These are phyloP conservation scores for Lottia gigantea DNA, from an alignment of 2,888 invertebrate species.

Conservation along the genomic window DNA sequence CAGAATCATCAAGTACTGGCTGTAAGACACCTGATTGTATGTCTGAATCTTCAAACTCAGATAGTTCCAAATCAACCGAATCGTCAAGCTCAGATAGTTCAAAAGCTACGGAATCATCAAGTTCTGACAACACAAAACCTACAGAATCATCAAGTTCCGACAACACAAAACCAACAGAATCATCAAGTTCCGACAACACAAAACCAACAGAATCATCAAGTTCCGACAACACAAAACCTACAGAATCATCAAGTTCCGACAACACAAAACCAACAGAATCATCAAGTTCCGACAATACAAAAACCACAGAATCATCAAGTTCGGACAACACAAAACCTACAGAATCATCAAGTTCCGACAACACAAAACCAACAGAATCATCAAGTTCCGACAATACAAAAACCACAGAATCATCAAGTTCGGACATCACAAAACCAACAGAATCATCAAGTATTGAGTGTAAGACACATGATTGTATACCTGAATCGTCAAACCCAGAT, in stretches of 20 bases:
- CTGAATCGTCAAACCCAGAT: background rate
- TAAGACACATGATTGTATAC: background rate
- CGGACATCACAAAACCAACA: background rate
- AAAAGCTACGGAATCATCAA: background rate
- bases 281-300: background rate
- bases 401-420: background rate
- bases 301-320: background rate
- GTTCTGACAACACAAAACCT: background rate
- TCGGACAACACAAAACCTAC: background rate
- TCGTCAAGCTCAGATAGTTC: background rate
- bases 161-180: background rate
- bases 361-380: background rate
- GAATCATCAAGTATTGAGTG: background rate
- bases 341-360: background rate
- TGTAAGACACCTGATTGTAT: background rate
- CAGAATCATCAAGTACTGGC: background rate
- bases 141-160: background rate
- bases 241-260: background rate
- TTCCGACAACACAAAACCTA: background rate
- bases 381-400: background rate
- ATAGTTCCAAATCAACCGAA: background rate
- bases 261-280: background rate
- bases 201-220: background rate
- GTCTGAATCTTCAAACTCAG: background rate
- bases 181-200: background rate